phyloP scores from a whole-genome alignment of 2,113 vertebrate genomes.

The Phalacrocorax brasilianus region DNA sequence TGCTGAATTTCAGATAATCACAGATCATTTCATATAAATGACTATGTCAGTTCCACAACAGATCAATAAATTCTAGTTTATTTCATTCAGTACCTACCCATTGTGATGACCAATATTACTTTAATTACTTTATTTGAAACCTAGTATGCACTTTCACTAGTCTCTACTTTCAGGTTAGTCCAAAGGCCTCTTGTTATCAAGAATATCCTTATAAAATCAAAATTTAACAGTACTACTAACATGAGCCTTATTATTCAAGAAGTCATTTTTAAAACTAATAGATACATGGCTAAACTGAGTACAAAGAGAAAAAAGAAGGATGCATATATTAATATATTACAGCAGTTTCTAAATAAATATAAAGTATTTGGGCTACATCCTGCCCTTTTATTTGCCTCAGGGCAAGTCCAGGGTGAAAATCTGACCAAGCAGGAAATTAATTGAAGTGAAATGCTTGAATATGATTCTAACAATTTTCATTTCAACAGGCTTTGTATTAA shows the following conservation, averaged over 20 bases:
- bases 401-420: not conserved
- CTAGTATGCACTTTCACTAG: not conserved
- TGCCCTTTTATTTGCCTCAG: not conserved
- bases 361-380: not conserved
- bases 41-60: not conserved
- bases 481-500: not conserved
- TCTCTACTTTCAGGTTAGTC: not conserved
- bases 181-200: not conserved
- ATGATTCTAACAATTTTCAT: not conserved
- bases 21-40: not conserved
- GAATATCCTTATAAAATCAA: not conserved
- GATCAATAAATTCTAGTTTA: not conserved
- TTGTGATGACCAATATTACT: not conserved
- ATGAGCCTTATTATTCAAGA: not conserved
- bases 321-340: not conserved
- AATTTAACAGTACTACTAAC: not conserved
- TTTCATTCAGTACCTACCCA: not conserved
- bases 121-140: not conserved
- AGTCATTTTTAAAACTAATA: not conserved
- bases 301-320: not conserved
- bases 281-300: not conserved
- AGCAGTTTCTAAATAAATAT: not conserved
- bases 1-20: not conserved
- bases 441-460: not conserved
- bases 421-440: not conserved